A percentile compares a stretch with the other conserved stretches of the same genome.
These are phyloP conservation scores for Linnaemya tessellans DNA, from an alignment of 2,888 invertebrate genomes.

Conservation along the genomic window DNA sequence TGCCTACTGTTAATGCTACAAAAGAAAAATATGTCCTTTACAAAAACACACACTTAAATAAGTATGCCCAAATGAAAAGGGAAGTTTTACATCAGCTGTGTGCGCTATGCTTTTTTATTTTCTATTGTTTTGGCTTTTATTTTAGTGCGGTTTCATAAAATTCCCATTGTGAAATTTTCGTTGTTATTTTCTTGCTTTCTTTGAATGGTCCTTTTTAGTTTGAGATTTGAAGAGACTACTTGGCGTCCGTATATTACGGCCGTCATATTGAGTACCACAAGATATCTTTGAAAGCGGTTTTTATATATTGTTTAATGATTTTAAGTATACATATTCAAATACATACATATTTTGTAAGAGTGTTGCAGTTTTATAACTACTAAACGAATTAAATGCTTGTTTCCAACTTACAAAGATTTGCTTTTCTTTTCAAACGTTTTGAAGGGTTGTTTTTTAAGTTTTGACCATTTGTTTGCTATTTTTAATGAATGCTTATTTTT, in stretches of 20 bases:
- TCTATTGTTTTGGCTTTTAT: background rate
- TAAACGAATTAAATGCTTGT: background rate
- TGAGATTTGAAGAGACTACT: conserved; percentile 65
- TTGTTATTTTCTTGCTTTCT: conserved; percentile 13
- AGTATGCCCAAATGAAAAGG: conserved; percentile 5
- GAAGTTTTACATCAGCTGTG: conserved; percentile 68
- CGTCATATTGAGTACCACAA: conserved; percentile 14
- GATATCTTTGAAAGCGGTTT: conserved; percentile 28
- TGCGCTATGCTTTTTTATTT: background rate
- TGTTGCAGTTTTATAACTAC: background rate
- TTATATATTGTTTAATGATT: background rate
- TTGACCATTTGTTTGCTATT: background rate
- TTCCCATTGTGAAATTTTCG: conserved; percentile 42
- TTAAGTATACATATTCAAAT: background rate
- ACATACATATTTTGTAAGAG: background rate
- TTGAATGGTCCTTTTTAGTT: conserved; percentile 47
- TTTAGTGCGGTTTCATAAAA: conserved; percentile 50
- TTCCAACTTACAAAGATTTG: background rate
- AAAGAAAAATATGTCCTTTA: conserved; percentile 33
- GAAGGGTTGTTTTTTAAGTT: conserved; percentile 7
- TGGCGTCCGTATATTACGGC: conserved; percentile 51
- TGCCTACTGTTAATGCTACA: background rate
- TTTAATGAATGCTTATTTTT: background rate
- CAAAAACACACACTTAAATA: background rate
- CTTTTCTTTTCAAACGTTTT: background rate